Percentiles rank a stretch among this genome's conserved stretches.
phyloP scores from a whole-genome alignment of 1,140 invertebrate species.

The Neodiprion pinetum region DNA sequence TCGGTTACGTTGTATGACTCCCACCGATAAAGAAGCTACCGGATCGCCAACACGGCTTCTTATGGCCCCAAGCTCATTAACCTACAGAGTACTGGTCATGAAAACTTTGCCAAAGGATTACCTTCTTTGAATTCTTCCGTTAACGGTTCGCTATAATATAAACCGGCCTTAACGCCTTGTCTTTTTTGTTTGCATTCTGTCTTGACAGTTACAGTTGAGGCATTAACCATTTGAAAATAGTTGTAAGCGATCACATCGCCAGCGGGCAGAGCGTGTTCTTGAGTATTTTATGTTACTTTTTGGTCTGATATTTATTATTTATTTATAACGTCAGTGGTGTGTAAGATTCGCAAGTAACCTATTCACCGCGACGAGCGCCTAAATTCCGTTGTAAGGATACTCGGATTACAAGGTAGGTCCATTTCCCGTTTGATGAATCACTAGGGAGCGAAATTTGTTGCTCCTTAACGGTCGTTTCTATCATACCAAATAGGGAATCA shows the following conservation, averaged over 20 bases:
- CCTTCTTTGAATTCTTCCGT: too few species aligned
- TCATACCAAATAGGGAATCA: background rate
- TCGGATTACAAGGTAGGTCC: background rate
- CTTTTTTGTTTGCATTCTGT: slow-evolving; percentile 7
- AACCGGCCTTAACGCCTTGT: background rate
- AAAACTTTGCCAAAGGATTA: too few species aligned
- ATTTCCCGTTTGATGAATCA: background rate
- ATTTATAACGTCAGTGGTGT: background rate
- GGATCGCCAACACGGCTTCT: too few species aligned
- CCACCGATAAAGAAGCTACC: too few species aligned
- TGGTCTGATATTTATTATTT: background rate
- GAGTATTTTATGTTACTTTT: background rate
- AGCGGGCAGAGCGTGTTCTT: background rate
- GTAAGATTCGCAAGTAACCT: background rate
- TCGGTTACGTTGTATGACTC: too few species aligned
- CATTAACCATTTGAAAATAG: slow-evolving; percentile 5
- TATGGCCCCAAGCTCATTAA: too few species aligned
- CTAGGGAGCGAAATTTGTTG: background rate
- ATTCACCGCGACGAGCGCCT: background rate
- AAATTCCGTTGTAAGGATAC: background rate
- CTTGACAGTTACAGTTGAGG: background rate
- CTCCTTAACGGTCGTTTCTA: slow-evolving; percentile 13
- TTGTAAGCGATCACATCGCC: background rate
- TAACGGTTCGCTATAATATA: too few species aligned
- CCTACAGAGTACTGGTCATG: too few species aligned